Conservation (phyloP, 2,888 invertebrate genomes). For the Himalopsyche japonica region DNA sequence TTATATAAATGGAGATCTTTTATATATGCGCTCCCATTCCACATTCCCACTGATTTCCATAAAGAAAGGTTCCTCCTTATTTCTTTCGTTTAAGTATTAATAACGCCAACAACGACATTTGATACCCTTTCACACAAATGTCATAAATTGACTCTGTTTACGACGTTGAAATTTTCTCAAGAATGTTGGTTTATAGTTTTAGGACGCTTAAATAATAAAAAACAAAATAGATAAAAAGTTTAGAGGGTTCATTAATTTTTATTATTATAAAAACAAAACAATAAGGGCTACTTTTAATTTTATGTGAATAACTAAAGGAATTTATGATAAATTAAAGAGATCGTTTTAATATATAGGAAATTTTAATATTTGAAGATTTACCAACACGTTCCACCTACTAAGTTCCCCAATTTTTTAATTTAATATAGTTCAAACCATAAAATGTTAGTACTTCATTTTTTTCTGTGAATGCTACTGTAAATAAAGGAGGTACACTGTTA, state of each 20-base stretch:
- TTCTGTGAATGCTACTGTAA: no score
- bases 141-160: not conserved
- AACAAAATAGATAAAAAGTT: not conserved
- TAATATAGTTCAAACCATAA: no score
- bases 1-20: not conserved
- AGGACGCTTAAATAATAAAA: not conserved
- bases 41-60: not conserved
- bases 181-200: not conserved
- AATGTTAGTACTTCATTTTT: no score
- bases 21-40: not conserved
- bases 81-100: not conserved
- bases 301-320: no score
- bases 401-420: no score
- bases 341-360: no score
- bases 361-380: no score
- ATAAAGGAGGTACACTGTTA: no score
- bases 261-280: no score
- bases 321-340: no score
- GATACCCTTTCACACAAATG: not conserved
- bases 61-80: not conserved
- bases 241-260: not conserved
- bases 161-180: not conserved
- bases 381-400: no score
- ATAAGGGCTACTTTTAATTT: no score
- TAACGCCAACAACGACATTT: not conserved